Percentiles rank a stretch among this genome's conserved stretches.
Conservation (phyloP, 2,113 vertebrate species). For the Papio anubis region DNA sequence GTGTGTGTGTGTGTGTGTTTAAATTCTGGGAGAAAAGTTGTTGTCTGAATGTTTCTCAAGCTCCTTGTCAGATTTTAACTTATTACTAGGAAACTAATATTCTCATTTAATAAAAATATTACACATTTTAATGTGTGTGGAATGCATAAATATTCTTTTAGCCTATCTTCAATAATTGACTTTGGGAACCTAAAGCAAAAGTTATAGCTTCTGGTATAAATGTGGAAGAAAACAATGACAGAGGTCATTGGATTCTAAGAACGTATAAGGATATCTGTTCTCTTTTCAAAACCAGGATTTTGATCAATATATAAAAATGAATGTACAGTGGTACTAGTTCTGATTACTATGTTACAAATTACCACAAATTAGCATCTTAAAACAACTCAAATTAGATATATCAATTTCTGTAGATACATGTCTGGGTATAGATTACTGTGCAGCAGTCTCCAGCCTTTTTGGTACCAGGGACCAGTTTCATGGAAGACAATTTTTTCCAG, state of each 20-base stretch:
- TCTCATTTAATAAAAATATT: not conserved
- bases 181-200: not conserved
- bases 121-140: not conserved
- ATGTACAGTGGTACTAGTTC: not conserved
- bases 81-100: not conserved
- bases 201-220: not conserved
- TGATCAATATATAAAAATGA: not conserved
- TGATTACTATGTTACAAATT: not conserved
- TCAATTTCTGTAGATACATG: not conserved
- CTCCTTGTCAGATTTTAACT: not conserved
- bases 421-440: not conserved
- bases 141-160: not conserved
- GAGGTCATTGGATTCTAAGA: not conserved
- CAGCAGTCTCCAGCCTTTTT: no score
- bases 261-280: not conserved
- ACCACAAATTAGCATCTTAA: not conserved
- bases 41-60: not conserved
- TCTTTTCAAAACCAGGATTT: not conserved
- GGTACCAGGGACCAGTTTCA: no score
- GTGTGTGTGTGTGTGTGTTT: not conserved
- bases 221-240: not conserved
- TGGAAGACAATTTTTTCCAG: no score
- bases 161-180: not conserved
- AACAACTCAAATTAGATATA: not conserved
- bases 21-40: not conserved